Evolutionary conservation across 2,113 vertebrate species (phyloP).

Genomic region (Cyprinodon brontotheroides): DNA sequence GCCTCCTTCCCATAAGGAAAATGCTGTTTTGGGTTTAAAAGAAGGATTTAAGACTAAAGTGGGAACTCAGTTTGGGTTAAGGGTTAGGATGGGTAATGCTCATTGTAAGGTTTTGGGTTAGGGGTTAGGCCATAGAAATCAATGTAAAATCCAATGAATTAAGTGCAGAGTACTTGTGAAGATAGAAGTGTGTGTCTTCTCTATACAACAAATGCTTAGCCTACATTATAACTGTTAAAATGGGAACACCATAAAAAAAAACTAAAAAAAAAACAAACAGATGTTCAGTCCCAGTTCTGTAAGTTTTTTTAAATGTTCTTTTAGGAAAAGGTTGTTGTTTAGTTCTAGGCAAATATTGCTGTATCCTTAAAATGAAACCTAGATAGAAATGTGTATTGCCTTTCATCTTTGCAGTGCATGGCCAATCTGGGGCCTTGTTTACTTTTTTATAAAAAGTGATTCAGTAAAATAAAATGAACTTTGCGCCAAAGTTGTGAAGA

Average conservation of each 20-base stretch:
- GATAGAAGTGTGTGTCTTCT: background rate
- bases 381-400: background rate
- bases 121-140: no score
- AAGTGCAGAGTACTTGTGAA: no score
- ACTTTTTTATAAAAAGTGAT: slow-evolving; percentile 5
- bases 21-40: no score
- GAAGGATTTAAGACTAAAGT: no score
- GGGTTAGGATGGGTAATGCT: no score
- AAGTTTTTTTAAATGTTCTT: background rate
- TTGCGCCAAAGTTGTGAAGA: background rate
- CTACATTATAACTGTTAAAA: slow-evolving; percentile 38
- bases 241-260: background rate
- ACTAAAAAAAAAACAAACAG: background rate
- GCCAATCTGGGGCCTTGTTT: background rate
- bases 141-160: background rate
- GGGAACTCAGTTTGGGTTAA: no score
- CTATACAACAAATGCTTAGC: slow-evolving; percentile 42
- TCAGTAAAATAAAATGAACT: background rate
- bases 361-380: background rate
- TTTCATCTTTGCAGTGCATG: background rate
- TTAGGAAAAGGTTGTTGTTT: background rate
- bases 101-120: no score
- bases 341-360: background rate
- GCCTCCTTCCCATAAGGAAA: no score
- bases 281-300: background rate